These are phyloP conservation scores for Noctua janthe DNA, from an alignment of 2,888 invertebrate species.

Conservation along the genomic window DNA sequence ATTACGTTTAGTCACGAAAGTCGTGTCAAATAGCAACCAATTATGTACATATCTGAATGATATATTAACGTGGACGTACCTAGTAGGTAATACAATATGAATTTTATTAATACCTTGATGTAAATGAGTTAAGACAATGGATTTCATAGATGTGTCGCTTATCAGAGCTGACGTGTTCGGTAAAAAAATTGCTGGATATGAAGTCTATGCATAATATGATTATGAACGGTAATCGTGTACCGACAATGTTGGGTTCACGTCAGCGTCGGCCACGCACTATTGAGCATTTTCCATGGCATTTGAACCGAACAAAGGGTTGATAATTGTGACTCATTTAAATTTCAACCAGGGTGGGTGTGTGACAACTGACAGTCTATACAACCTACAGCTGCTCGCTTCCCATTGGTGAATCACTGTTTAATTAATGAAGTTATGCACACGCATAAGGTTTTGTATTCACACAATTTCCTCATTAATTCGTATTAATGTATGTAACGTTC, in stretches of 20 bases:
- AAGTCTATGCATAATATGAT: slow-evolving; percentile 51
- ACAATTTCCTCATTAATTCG: slow-evolving; percentile 61
- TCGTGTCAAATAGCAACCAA: slow-evolving; percentile 72
- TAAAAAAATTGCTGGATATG: slow-evolving; percentile 31
- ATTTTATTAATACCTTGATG: slow-evolving; percentile 48
- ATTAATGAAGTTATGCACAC: slow-evolving; percentile 48
- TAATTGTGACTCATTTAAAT: slow-evolving; percentile 64
- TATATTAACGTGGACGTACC: slow-evolving; percentile 51
- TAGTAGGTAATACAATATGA: slow-evolving; percentile 34
- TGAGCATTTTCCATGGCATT: slow-evolving; percentile 66
- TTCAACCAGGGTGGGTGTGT: slow-evolving; percentile 59
- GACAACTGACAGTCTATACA: slow-evolving; percentile 34
- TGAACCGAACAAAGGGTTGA: slow-evolving; percentile 66
- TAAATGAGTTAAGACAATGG: slow-evolving; percentile 55
- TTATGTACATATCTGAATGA: slow-evolving; percentile 67
- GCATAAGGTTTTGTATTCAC: slow-evolving; percentile 49
- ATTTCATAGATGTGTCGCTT: slow-evolving; percentile 48
- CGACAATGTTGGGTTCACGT: slow-evolving; percentile 62
- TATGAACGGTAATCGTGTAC: slow-evolving; percentile 56
- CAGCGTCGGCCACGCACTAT: slow-evolving; percentile 68
- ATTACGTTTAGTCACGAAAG: slow-evolving; percentile 76
- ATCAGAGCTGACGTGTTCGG: slow-evolving; percentile 46
- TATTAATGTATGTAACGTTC: slow-evolving; percentile 49
- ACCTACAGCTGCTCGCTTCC: slow-evolving; percentile 54
- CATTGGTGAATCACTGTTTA: slow-evolving; percentile 55